A percentile compares a stretch with the other conserved stretches of the same genome.
phyloP scores from a whole-genome alignment of 2,888 invertebrate species.

The Agrilus mali region DNA sequence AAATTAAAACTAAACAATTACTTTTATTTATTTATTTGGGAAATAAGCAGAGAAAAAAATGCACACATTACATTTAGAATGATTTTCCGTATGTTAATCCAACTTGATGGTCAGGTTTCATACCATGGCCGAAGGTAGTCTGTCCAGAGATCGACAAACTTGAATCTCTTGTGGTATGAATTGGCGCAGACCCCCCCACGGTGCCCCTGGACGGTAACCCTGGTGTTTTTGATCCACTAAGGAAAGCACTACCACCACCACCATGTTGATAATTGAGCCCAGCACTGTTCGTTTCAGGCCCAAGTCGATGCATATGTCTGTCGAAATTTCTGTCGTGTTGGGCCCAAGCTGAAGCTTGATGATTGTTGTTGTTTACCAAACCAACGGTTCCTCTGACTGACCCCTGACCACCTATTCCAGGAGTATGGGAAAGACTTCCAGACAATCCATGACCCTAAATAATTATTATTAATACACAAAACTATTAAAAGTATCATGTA shows the following conservation, averaged over 20 bases:
- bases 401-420: constrained; percentile 7
- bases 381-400: constrained; percentile 4
- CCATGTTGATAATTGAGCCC: constrained; percentile 4
- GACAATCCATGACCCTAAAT: neutral
- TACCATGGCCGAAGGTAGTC: constrained; percentile 8
- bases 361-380: neutral
- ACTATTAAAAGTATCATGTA: no score
- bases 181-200: neutral
- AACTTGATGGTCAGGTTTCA: constrained; percentile 5
- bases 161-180: constrained; percentile 1
- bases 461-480: no score
- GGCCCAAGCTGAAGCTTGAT: constrained; percentile 2
- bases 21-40: no score
- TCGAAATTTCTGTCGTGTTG: constrained; percentile 7
- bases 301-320: constrained; percentile 3
- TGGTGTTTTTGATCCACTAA: neutral
- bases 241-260: neutral
- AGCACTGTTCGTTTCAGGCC: constrained; percentile 5
- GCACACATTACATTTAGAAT: no score
- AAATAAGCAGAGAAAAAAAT: no score
- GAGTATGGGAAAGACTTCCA: constrained; percentile 1
- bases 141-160: constrained; percentile 1
- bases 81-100: neutral
- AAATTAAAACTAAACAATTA: no score
- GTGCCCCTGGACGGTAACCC: neutral